Percentiles rank a stretch among this genome's conserved stretches.
Evolutionary conservation across 2,888 invertebrate species (phyloP).

Genomic region (Drosophila borealis): DNA sequence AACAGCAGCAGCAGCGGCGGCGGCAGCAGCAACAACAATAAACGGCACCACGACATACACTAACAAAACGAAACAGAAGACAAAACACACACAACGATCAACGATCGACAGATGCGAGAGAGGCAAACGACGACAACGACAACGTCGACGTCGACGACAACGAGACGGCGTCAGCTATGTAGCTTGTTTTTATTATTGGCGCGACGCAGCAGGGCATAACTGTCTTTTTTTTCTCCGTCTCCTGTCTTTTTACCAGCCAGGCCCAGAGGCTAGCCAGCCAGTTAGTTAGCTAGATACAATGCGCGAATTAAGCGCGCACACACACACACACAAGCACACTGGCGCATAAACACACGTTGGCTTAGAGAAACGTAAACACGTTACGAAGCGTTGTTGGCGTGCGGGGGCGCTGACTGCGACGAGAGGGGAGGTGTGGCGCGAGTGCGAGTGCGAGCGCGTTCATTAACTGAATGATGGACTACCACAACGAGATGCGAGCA

Average conservation of each 20-base stretch:
- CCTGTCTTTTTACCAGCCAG: conserved; percentile 44
- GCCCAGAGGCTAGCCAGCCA: conserved; percentile 53
- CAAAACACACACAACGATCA: conserved; percentile 48
- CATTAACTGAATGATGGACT: conserved; percentile 73
- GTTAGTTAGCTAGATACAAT: conserved; percentile 67
- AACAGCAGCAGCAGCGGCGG: conserved; percentile 18
- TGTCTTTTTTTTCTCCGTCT: conserved; percentile 55
- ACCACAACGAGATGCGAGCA: conserved; percentile 54
- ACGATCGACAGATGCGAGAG: conserved; percentile 65
- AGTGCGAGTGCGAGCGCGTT: conserved; percentile 49
- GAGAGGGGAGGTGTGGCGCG: conserved; percentile 13
- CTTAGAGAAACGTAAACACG: conserved; percentile 76
- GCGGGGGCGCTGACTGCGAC: conserved; percentile 18
- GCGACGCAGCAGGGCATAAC: conserved; percentile 73
- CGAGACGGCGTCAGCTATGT: conserved; percentile 59
- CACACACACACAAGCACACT: conserved; percentile 24
- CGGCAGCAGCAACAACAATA: conserved; percentile 62
- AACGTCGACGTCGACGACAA: conserved; percentile 32
- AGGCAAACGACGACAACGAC: conserved; percentile 40
- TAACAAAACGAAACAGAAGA: conserved; percentile 62
- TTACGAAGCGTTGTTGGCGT: conserved; percentile 56
- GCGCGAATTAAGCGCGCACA: conserved; percentile 69
- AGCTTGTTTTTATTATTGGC: conserved; percentile 75
- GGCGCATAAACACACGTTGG: conserved; percentile 23
- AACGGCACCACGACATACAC: conserved; percentile 67